phyloP scores from a whole-genome alignment of 2,113 vertebrate genomes.

The Hippolais icterina region DNA sequence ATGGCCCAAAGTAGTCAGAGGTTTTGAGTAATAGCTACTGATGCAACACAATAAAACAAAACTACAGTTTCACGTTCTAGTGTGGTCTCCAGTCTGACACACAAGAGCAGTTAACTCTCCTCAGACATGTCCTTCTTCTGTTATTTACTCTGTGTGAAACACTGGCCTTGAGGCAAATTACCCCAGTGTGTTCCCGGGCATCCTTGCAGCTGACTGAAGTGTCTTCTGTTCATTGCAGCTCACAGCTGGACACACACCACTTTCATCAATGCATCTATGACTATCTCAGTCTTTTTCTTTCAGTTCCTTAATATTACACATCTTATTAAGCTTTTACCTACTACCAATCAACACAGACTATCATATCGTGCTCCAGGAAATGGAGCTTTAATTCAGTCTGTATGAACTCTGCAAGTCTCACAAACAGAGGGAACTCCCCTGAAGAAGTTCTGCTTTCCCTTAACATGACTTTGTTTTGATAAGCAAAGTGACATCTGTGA shows the following conservation, averaged over 20 bases:
- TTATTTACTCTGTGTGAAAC: not conserved
- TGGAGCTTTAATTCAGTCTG: not conserved
- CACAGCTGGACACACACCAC: not conserved
- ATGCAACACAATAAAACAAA: not conserved
- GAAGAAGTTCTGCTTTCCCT: not conserved
- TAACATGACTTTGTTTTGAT: not conserved
- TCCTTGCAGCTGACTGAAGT: not conserved
- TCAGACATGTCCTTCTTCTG: not conserved
- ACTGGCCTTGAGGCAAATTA: not conserved
- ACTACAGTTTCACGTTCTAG: not conserved
- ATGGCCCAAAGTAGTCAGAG: not conserved
- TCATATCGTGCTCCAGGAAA: not conserved
- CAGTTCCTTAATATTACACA: fast-evolving
- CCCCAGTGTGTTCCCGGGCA: not conserved
- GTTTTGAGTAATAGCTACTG: not conserved
- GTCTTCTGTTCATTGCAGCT: not conserved
- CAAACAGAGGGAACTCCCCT: not conserved
- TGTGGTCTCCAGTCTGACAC: not conserved
- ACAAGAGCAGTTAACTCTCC: not conserved
- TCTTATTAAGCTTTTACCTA: not conserved
- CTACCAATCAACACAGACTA: not conserved
- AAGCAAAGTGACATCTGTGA: not conserved
- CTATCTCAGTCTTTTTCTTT: not conserved
- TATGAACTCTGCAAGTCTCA: not conserved
- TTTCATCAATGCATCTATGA: not conserved